phyloP scores from a whole-genome alignment of 2,888 invertebrate genomes.

The Dicranocentrus wangi region DNA sequence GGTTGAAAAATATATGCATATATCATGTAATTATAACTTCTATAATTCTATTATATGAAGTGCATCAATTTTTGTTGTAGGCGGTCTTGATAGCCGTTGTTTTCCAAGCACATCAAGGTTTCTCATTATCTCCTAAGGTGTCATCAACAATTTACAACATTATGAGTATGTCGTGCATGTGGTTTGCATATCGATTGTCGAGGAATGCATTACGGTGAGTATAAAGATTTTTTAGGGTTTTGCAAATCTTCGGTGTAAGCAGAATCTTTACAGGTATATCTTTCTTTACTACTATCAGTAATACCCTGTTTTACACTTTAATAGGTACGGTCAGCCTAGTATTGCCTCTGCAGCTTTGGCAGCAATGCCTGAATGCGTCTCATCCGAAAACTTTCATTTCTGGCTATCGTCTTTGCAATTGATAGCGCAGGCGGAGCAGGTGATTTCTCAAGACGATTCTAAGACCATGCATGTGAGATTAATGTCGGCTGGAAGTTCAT shows the following conservation, averaged over 20 bases:
- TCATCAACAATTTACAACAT: constrained; percentile 77
- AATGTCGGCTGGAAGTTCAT: constrained; percentile 79
- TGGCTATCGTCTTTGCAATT: constrained; percentile 87
- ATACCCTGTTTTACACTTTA: no score
- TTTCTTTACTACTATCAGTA: no score
- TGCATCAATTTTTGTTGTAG: constrained; percentile 39
- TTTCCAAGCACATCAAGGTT: constrained; percentile 71
- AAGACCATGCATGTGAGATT: constrained; percentile 73
- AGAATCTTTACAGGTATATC: no score
- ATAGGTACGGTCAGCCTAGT: constrained; percentile 84
- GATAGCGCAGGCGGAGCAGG: constrained; percentile 75
- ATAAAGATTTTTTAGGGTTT: background rate
- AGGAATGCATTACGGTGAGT: constrained; percentile 75
- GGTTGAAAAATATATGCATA: background rate
- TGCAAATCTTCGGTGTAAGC: no score
- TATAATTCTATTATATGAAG: background rate
- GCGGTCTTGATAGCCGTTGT: constrained; percentile 67
- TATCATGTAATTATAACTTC: background rate
- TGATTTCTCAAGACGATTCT: constrained; percentile 70
- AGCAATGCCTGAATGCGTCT: constrained; percentile 81
- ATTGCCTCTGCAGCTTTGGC: constrained; percentile 81
- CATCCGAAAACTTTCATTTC: constrained; percentile 90
- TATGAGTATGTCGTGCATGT: constrained; percentile 80
- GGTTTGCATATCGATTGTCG: constrained; percentile 91
- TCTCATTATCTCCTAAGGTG: constrained; percentile 53